Evolutionary conservation across 2,113 vertebrate species (phyloP).

Genomic region (Atrichornis clamosus): DNA sequence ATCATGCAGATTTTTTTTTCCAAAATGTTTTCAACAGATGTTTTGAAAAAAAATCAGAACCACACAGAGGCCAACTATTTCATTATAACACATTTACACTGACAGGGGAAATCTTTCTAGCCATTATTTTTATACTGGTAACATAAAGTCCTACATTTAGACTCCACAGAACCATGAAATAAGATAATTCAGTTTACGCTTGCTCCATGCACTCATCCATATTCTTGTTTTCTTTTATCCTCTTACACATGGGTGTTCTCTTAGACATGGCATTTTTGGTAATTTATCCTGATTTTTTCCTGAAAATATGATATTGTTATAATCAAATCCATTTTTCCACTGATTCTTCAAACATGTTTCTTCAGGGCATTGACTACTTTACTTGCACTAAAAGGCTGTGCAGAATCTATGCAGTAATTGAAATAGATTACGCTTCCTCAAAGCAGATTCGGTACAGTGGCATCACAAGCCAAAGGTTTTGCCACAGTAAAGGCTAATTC

Average conservation of each 20-base stretch:
- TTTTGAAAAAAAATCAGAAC: neutral
- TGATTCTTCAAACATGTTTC: conserved; percentile 6
- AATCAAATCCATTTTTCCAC: conserved; percentile 41
- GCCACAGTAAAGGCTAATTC: neutral
- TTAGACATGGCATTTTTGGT: neutral
- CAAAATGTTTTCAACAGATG: neutral
- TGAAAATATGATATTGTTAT: neutral
- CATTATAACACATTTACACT: neutral
- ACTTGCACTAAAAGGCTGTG: neutral
- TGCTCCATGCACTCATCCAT: neutral
- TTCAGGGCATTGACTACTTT: neutral
- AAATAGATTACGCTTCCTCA: neutral
- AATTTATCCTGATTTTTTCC: conserved; percentile 16
- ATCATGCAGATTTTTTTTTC: neutral
- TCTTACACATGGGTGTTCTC: neutral
- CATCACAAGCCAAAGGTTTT: neutral
- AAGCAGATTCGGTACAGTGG: neutral
- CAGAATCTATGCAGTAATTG: neutral
- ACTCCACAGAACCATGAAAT: neutral
- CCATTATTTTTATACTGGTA: neutral
- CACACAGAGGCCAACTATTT: neutral
- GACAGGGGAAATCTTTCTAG: neutral
- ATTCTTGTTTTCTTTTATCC: conserved; percentile 14
- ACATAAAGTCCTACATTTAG: neutral
- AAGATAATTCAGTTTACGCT: neutral